Percentiles rank a stretch among this genome's conserved stretches.
Conservation (phyloP, 2,888 invertebrate species). For the Beris morrisii region DNA sequence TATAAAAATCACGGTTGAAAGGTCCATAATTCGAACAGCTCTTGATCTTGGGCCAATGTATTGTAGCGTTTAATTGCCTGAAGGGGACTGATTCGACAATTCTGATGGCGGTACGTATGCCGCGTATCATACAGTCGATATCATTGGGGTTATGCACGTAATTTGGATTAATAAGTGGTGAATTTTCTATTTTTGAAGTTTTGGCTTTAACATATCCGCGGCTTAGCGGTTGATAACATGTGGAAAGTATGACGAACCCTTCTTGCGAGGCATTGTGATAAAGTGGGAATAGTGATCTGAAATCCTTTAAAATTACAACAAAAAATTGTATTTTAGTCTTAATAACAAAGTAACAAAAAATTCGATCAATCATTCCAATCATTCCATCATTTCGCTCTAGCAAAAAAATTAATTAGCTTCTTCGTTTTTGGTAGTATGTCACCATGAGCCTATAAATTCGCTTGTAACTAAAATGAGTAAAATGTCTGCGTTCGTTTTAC, state of each 20-base stretch:
- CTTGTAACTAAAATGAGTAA: too few species aligned
- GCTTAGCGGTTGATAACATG: conserved; percentile 71
- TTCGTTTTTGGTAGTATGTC: too few species aligned
- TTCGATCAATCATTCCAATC: too few species aligned
- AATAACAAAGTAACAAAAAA: too few species aligned
- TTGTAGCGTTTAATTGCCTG: conserved; percentile 62
- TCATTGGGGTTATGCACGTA: conserved; percentile 68
- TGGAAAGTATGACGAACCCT: conserved; percentile 68
- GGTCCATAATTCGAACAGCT: conserved; percentile 60
- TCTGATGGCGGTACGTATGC: conserved; percentile 62
- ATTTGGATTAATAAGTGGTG: conserved; percentile 73
- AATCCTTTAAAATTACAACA: conserved; percentile 57
- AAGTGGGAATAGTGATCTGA: conserved; percentile 67
- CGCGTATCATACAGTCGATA: conserved; percentile 64
- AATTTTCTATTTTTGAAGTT: conserved; percentile 61
- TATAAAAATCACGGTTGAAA: conserved; percentile 56
- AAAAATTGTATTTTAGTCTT: not conserved
- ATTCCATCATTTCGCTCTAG: not conserved
- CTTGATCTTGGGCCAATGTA: conserved; percentile 67
- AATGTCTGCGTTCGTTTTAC: too few species aligned
- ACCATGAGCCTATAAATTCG: too few species aligned
- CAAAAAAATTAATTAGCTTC: not conserved
- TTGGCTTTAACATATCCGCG: conserved; percentile 66
- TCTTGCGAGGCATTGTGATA: conserved; percentile 65
- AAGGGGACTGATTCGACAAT: conserved; percentile 61